These are phyloP conservation scores for Drosophila greeni DNA, from an alignment of 2,888 invertebrate species.

Conservation along the genomic window DNA sequence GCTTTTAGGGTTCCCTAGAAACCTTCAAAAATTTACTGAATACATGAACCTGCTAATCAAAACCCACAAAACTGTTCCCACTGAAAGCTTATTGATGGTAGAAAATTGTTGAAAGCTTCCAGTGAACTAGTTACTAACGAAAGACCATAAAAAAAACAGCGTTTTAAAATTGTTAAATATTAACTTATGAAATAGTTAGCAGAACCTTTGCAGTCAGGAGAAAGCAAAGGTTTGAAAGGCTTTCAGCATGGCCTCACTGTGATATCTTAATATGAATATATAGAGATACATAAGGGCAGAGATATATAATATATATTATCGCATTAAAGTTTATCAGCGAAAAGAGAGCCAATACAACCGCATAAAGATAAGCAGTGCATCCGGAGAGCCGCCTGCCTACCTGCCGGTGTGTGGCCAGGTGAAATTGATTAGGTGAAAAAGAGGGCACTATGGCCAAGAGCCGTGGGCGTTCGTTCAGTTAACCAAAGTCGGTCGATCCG, in stretches of 20 bases:
- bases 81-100: not conserved
- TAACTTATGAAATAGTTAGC: not conserved
- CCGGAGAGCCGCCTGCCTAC: conserved; percentile 9
- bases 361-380: conserved; percentile 28
- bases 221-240: not conserved
- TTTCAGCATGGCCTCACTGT: not conserved
- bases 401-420: conserved; percentile 8
- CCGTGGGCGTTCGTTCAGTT: conserved; percentile 50
- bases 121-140: not conserved
- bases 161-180: too few relatives aligned
- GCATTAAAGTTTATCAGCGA: conserved; percentile 39
- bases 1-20: not conserved
- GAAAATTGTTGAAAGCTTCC: not conserved
- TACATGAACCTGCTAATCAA: not conserved
- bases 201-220: not conserved
- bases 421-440: conserved; percentile 33
- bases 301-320: conserved; percentile 7
- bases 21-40: not conserved
- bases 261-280: not conserved
- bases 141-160: too few relatives aligned
- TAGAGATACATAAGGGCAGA: not conserved
- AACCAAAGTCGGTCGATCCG: conserved; percentile 21
- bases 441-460: conserved; percentile 6
- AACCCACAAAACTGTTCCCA: not conserved
- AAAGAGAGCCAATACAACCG: conserved; percentile 27